phyloP scores from a whole-genome alignment of 2,888 invertebrate species.

The Aquatica leii region DNA sequence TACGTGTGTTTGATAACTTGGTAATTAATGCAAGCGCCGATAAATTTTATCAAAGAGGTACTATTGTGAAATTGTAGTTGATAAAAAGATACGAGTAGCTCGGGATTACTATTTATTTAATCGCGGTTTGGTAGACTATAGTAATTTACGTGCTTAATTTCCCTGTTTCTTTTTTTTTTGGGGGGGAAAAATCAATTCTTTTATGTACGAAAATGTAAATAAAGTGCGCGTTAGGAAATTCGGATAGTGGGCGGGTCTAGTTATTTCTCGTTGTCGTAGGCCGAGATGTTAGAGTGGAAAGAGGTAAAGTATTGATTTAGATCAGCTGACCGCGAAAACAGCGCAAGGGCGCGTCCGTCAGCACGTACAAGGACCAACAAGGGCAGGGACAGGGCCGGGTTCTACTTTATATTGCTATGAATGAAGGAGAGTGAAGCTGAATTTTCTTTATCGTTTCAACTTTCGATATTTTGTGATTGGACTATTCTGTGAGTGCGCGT shows the following conservation, averaged over 20 bases:
- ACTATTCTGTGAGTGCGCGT: too few species aligned
- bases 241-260: conserved; percentile 38
- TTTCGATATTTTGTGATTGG: too few species aligned
- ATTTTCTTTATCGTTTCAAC: background rate
- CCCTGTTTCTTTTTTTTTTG: too few species aligned
- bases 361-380: conserved; percentile 30
- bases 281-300: conserved; percentile 39
- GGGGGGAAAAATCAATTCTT: conserved; percentile 6
- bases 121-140: too few species aligned
- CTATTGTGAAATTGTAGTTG: too few species aligned
- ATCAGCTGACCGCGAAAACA: conserved; percentile 50
- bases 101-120: too few species aligned
- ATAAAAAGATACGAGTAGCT: too few species aligned
- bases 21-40: too few species aligned
- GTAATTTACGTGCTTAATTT: too few species aligned
- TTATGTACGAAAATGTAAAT: conserved; percentile 18
- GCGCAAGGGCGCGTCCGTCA: conserved; percentile 45
- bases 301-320: conserved; percentile 44
- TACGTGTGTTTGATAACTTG: too few species aligned
- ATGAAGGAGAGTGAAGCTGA: conserved; percentile 24
- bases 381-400: conserved; percentile 28
- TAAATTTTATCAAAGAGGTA: too few species aligned
- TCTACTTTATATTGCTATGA: conserved; percentile 15
- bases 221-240: conserved; percentile 36
- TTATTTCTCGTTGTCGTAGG: conserved; percentile 49